These are phyloP conservation scores for Drosophila ezoana DNA, from an alignment of 2,888 invertebrate genomes.

Conservation along the genomic window DNA sequence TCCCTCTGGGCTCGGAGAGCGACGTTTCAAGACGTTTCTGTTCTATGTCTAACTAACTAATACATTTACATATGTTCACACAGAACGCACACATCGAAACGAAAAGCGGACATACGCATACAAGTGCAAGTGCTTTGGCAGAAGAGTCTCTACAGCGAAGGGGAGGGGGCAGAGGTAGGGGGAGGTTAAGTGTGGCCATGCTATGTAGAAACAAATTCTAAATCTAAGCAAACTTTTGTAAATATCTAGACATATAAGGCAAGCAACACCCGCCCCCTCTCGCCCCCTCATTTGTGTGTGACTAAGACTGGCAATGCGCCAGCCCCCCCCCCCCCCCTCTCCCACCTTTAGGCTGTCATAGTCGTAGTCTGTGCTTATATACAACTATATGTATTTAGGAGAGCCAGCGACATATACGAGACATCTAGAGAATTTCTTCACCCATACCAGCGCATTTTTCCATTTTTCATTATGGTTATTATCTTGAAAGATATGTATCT, in stretches of 20 bases:
- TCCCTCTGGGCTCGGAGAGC: slow-evolving; percentile 18
- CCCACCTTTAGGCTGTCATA: slow-evolving; percentile 21
- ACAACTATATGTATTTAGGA: slow-evolving; percentile 34
- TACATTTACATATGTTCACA: slow-evolving; percentile 65
- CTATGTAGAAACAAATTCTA: background rate
- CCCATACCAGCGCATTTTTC: slow-evolving; percentile 72
- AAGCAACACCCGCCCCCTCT: background rate
- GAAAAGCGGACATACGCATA: slow-evolving; percentile 74
- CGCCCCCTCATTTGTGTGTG: slow-evolving; percentile 41
- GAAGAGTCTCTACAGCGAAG: slow-evolving; percentile 13
- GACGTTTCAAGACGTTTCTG: slow-evolving; percentile 59
- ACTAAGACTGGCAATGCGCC: slow-evolving; percentile 68
- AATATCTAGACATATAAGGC: slow-evolving; percentile 35
- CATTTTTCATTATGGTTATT: slow-evolving; percentile 84
- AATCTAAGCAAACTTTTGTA: slow-evolving; percentile 19
- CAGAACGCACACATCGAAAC: slow-evolving; percentile 68
- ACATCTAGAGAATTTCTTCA: slow-evolving; percentile 80
- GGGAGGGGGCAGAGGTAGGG: slow-evolving; percentile 1
- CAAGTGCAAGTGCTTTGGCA: slow-evolving; percentile 64
- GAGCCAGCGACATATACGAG: slow-evolving; percentile 42
- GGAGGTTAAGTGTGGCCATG: too few species aligned
- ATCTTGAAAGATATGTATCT: slow-evolving; percentile 83
- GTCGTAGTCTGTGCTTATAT: slow-evolving; percentile 15
- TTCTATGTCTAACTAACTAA: slow-evolving; percentile 48
- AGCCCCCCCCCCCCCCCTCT: slow-evolving; percentile 1